These are phyloP conservation scores for Beris morrisii DNA, from an alignment of 2,888 invertebrate genomes.

Conservation along the genomic window DNA sequence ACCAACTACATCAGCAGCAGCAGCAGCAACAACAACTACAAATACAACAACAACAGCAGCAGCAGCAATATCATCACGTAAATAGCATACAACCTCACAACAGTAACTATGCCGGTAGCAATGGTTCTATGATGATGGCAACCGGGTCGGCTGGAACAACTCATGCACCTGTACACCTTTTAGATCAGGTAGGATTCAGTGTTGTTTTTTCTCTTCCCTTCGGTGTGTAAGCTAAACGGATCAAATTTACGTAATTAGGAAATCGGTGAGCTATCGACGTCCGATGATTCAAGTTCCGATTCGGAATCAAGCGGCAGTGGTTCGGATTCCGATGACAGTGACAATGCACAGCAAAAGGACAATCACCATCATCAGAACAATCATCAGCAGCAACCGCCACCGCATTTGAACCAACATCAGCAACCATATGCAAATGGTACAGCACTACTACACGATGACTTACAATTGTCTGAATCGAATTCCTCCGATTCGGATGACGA, in stretches of 20 bases:
- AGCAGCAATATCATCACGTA: constrained; percentile 27
- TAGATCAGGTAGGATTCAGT: constrained; percentile 48
- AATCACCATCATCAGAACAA: constrained; percentile 33
- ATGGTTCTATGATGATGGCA: constrained; percentile 26
- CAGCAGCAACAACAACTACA: constrained; percentile 39
- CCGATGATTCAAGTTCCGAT: constrained; percentile 54
- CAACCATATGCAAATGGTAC: constrained; percentile 51
- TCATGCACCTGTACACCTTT: constrained; percentile 46
- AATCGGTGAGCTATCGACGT: constrained; percentile 53
- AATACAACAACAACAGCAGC: constrained; percentile 34
- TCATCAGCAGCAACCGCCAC: constrained; percentile 43
- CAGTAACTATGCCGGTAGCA: constrained; percentile 6
- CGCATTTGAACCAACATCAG: constrained; percentile 8
- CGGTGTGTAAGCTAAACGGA: constrained; percentile 27
- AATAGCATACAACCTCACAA: constrained; percentile 15
- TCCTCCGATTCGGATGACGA: constrained; percentile 73
- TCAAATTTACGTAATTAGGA: constrained; percentile 43
- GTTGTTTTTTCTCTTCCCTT: constrained; percentile 20
- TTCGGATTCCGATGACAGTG: constrained; percentile 51
- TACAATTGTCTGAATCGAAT: constrained; percentile 84
- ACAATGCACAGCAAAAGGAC: constrained; percentile 35
- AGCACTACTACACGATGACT: constrained; percentile 76
- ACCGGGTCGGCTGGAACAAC: constrained; percentile 44
- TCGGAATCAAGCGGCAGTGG: constrained; percentile 55
- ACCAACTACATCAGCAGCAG: constrained; percentile 31